Base-by-base conservation (phyloP, 2,113 vertebrate species). In the Megaceryle torquata region DNA sequence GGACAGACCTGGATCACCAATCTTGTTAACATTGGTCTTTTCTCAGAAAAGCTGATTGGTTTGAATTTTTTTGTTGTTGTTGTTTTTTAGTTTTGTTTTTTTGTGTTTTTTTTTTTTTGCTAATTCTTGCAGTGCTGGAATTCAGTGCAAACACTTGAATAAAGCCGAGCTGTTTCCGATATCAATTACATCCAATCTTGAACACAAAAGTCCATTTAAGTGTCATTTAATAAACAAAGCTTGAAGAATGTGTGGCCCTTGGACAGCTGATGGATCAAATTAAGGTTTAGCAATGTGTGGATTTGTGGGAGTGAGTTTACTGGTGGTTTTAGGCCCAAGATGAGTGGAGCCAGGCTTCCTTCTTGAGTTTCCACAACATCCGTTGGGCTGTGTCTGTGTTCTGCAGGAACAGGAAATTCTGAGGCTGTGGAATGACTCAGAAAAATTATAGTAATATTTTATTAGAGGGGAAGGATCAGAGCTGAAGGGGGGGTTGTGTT, bases 301-400 rank as follows among this genome's bases (percentile, higher is more conserved):
- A 51, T 94, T 82, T 92, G 90, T 71, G 90, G 93, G 86, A 88
- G 65, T 91, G 95, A 75, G 76, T 91, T 71, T 8, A 3, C 22
- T 57, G 9, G 80, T 82, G 92, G 93, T 75, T 95, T 78, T 33
- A 84, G 61, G 44, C 53, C 80, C 17, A 11, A 75, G 88, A 54
- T 84, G 88, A 92, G 74, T 81, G 80, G 88, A 96, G 64, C 86
- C 95, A 93, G 93, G 77, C 90, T 91, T 92, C 57, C 85, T 87
- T 28, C 75, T 86, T 24, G 69, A 86, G 48, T 74, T 90, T 72
- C 79, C 89, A 79, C 92, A 88, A 11, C 83, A 89, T 91, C 91
- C 21, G 4, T 75, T 33, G 1, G 50, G 54, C 61, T 0, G 0
- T 18, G 56, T 21, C 92, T 94, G 56, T 88, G 77, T 97, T 96